Percentiles rank a stretch among this genome's conserved stretches.
Conservation (phyloP, 2,113 vertebrate species). For the Leptodactylus fuscus region DNA sequence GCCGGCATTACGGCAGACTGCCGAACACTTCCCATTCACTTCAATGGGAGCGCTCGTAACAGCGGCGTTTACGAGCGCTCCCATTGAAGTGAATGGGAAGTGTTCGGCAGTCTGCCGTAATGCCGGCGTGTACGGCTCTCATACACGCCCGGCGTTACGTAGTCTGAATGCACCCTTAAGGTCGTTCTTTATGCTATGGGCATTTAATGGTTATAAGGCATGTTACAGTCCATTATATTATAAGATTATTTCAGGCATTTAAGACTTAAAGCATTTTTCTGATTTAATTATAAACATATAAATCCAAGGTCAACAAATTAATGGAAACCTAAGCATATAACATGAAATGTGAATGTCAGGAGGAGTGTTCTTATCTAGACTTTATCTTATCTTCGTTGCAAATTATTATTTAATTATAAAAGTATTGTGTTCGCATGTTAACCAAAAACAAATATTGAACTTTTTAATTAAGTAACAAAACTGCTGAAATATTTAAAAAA, state of each 20-base stretch:
- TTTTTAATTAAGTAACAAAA: constrained; percentile 25
- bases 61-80: too few relatives aligned
- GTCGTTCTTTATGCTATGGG: too few relatives aligned
- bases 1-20: too few relatives aligned
- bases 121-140: too few relatives aligned
- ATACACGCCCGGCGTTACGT: too few relatives aligned
- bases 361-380: neutral
- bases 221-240: too few relatives aligned
- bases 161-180: too few relatives aligned
- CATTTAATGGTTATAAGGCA: too few relatives aligned
- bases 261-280: neutral
- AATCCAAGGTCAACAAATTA: constrained; percentile 4
- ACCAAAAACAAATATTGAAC: constrained; percentile 24
- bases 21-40: too few relatives aligned
- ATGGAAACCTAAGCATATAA: neutral
- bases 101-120: too few relatives aligned
- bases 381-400: neutral
- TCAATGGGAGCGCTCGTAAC: too few relatives aligned
- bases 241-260: neutral
- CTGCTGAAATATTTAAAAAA: neutral
- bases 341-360: neutral
- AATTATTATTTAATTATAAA: constrained; percentile 23
- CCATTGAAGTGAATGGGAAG: too few relatives aligned
- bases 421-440: neutral
- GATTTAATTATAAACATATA: neutral